Evolutionary conservation across 2,888 invertebrate genomes (phyloP), one percentile per base, ranked within the genome.

Genomic region (Sussaba pulchella): DNA sequence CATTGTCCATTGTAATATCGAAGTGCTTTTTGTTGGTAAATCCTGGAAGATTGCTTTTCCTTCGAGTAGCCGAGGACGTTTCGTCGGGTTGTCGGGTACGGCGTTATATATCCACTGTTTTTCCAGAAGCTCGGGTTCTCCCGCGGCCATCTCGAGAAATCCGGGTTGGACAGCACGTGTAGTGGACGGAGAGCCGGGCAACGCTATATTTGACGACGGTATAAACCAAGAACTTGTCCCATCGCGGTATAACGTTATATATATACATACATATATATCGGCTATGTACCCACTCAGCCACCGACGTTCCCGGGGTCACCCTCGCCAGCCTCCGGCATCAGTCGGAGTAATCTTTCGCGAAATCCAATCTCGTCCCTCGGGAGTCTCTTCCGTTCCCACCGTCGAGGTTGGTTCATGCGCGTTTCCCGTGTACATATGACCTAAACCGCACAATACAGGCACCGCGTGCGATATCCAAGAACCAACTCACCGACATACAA

Each of bases 331-430:
- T 74, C 57, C 52, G 57, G 39, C 59, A 41, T 63, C 47, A 52
- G 50, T 69, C 67, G 76, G 69, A 54, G 82, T 82, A 79, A 82
- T 82, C 82, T 79, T 73, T 79, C 45, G 78, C 50, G 52, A 76
- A 82, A 82, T 82, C 73, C 79, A 82, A 79, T 82, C 76, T 75
- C 47, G 61, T 79, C 59, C 70, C 47, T 50, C 26, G 69, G 72
- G 79, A 69, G 73, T 59, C 63, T 82, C 31, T 61, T 67, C 66
- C 41, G 21, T 54, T 59, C 71, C 26, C 57, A 54, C 69, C 67
- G 45, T 10, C 21, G 59, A n/a, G 39, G n/a, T 47, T 26, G 36
- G 47, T 72, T n/a, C 61, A 24, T 52, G 61, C 21, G 50, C 61
- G 26, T 26, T 41, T 41, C 43, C 21, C 36, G 21, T 24, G 17